Evolutionary conservation across 2,888 invertebrate species (phyloP).

Genomic region (Dysmachus trigonus): DNA sequence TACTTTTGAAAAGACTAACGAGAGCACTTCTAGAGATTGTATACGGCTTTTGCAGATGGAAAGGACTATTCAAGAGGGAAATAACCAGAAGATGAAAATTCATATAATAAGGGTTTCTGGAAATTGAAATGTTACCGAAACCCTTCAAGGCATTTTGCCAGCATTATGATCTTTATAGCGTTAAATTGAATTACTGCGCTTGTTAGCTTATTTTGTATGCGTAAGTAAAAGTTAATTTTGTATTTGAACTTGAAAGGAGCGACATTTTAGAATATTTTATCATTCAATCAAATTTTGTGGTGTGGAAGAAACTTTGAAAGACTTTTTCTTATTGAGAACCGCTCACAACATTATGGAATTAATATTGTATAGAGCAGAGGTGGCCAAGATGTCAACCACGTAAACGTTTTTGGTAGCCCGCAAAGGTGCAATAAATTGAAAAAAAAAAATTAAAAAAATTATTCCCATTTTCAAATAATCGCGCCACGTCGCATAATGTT

Average conservation of each 20-base stretch:
- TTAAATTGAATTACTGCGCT: not conserved
- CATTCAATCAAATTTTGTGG: not conserved
- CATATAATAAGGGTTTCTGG: not conserved
- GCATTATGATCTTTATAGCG: not conserved
- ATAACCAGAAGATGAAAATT: not conserved
- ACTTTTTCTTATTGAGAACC: not conserved
- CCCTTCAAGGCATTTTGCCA: not conserved
- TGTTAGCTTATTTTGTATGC: not conserved
- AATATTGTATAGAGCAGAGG: too few relatives aligned
- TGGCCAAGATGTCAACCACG: too few relatives aligned
- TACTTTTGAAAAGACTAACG: not conserved
- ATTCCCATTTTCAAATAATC: too few relatives aligned
- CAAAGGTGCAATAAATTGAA: too few relatives aligned
- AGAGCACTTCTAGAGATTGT: not conserved
- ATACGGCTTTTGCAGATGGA: too few relatives aligned
- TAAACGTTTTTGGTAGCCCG: too few relatives aligned
- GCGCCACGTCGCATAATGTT: too few relatives aligned
- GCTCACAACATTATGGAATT: not conserved
- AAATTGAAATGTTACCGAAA: not conserved
- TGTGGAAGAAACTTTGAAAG: too few relatives aligned
- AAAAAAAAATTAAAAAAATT: too few relatives aligned
- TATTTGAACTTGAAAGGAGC: not conserved
- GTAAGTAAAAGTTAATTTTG: not conserved
- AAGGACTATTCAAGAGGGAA: not conserved
- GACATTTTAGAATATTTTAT: not conserved